Base-by-base conservation (phyloP, 1,140 invertebrate species). In the Glossosoma conforme region DNA sequence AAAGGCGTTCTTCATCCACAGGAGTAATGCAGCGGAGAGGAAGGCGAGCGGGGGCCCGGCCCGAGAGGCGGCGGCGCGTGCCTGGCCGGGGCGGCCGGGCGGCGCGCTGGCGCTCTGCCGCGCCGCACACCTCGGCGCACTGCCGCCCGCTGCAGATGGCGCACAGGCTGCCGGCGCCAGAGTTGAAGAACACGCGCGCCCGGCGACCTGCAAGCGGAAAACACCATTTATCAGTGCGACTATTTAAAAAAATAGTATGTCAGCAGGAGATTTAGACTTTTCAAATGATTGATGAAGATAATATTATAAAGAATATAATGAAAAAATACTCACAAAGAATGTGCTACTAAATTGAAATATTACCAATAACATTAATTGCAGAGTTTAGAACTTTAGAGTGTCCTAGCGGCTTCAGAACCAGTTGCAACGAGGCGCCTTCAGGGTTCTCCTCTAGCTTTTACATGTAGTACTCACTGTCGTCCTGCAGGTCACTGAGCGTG, bases 111-210 rank as follows among this genome's bases (percentile, higher is more conserved):
- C 54, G 38, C 10, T 61, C 62, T 0, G 63, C 44, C 3, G 65
- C 43, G 41, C 66, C 67, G 55, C 70, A 73, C 13, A 65, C 63
- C 41, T 61, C 58, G 5, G 55, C 56, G 47, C 70, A 73, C 32
- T 67, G 67, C 55, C 47, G 52, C 46, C 45, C 62, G 58, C 67
- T 64, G 57, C 70, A 73, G 45, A 69, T 61, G 54, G 70, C 69
- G 55, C 70, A 73, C 37, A 65, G 59, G 37, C 61, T 64, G 14
- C 60, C 43, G 2, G 60, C 42, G 2, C 59, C 36, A 20, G 65
- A 52, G 3, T 64, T 61, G 63, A 66, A 73, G 63, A 73, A 73
- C 25, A 66, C 65, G 42, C 70, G 68, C 1, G 69, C 70, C 38
- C 68, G 64, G 54, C 69, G 69, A 64, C 69, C 70, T 73, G 61